Percentiles rank a stretch among this genome's conserved stretches.
These are phyloP conservation scores for Canis aureus DNA, from an alignment of 2,113 vertebrate genomes.

Conservation along the genomic window DNA sequence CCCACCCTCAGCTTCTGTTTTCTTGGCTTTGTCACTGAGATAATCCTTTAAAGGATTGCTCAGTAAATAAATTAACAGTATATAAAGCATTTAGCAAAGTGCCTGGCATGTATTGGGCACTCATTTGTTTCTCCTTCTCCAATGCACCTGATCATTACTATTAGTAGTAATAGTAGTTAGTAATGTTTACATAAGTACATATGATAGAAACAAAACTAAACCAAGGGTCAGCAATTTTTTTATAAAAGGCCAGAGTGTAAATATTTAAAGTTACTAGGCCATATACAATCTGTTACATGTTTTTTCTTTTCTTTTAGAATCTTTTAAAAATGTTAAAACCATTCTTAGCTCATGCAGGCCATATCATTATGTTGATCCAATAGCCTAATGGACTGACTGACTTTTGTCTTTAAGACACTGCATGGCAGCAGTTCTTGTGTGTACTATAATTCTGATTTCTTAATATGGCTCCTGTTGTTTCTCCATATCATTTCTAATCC, in stretches of 20 bases:
- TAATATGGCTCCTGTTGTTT: slow-evolving; percentile 57
- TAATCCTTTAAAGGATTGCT: not conserved
- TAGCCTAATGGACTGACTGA: not conserved
- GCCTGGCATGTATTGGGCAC: not conserved
- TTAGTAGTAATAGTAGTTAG: not conserved
- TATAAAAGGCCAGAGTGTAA: not conserved
- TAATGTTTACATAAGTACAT: not conserved
- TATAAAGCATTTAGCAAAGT: not conserved
- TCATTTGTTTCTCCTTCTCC: not conserved
- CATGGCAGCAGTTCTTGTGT: not conserved
- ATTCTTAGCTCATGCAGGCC: not conserved
- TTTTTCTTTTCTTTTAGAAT: not conserved
- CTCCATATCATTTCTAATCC: slow-evolving; percentile 77
- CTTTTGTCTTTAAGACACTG: not conserved
- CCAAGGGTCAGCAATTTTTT: not conserved
- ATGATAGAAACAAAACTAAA: not conserved
- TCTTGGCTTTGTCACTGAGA: not conserved
- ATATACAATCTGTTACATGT: not conserved
- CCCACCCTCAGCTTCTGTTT: not conserved
- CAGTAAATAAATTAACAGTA: not conserved
- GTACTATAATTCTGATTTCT: not conserved
- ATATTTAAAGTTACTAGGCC: not conserved
- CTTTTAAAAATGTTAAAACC: not conserved
- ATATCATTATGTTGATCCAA: not conserved
- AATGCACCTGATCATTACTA: not conserved